phyloP scores from a whole-genome alignment of 2,113 vertebrate genomes.

The Lepus americanus region DNA sequence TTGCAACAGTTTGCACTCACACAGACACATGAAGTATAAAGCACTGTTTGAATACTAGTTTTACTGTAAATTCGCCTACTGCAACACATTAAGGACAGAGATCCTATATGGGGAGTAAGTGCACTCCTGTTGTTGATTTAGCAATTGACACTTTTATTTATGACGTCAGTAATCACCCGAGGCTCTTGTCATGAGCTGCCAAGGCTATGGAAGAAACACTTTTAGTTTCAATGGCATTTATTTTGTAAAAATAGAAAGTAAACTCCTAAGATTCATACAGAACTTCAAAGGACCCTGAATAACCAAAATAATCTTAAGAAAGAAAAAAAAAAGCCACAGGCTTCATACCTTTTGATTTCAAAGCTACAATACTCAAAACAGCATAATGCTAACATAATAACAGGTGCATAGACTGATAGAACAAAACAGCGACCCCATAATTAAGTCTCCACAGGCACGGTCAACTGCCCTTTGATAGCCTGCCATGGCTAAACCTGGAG shows the following conservation, averaged over 20 bases:
- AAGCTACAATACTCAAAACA: neutral
- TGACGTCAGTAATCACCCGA: no score
- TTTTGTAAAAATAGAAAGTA: neutral
- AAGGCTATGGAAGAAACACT: no score
- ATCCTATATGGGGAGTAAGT: no score
- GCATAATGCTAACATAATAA: neutral
- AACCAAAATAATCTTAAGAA: neutral
- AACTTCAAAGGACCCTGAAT: neutral
- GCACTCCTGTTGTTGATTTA: no score
- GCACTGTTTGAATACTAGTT: no score
- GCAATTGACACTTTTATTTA: no score
- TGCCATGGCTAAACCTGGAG: neutral
- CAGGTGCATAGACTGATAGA: neutral
- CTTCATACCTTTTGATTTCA: neutral
- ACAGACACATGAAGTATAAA: no score
- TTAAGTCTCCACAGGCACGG: neutral
- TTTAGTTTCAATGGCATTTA: neutral
- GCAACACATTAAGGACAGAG: no score
- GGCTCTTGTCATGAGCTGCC: no score
- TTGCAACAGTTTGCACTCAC: no score
- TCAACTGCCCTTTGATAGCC: neutral
- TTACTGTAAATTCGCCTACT: no score
- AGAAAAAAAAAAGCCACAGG: neutral
- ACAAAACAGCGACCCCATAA: neutral
- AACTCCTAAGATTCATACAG: neutral